A percentile compares a stretch with the other conserved stretches of the same genome.
phyloP scores from a whole-genome alignment of 2,113 vertebrate species.

The Hemichromis elongatus region DNA sequence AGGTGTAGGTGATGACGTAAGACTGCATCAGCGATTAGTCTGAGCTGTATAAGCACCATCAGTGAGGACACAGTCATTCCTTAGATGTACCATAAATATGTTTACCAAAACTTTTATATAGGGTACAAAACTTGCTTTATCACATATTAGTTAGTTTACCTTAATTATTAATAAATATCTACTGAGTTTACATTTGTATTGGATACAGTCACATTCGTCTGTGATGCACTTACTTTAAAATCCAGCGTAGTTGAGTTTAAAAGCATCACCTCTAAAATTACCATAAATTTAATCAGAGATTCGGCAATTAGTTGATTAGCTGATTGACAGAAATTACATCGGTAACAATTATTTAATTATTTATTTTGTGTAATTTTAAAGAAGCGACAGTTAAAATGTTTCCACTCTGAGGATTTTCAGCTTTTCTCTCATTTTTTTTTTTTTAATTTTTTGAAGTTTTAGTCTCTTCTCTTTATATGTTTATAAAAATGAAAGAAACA shows the following conservation, averaged over 20 bases:
- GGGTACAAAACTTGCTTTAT: neutral
- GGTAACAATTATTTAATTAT: rapidly evolving
- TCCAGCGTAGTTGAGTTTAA: neutral
- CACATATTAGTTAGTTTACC: neutral
- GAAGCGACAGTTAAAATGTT: rapidly evolving
- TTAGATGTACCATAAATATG: neutral
- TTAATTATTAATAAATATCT: neutral
- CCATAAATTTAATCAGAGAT: rapidly evolving
- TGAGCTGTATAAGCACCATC: neutral
- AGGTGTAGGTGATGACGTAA: neutral
- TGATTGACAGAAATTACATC: neutral
- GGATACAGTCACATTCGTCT: rapidly evolving
- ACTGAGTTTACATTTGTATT: neutral
- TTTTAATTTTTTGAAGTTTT: neutral
- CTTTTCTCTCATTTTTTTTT: neutral
- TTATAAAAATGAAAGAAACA: neutral
- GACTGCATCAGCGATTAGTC: neutral
- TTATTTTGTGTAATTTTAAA: neutral
- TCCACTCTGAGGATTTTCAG: neutral
- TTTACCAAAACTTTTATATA: neutral
- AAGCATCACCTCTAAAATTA: rapidly evolving
- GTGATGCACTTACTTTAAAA: neutral
- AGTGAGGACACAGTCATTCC: neutral
- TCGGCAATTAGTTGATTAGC: rapidly evolving
- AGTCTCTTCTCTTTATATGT: neutral